These are phyloP conservation scores for Catocala fraxini DNA, from an alignment of 2,888 invertebrate species.

Conservation along the genomic window DNA sequence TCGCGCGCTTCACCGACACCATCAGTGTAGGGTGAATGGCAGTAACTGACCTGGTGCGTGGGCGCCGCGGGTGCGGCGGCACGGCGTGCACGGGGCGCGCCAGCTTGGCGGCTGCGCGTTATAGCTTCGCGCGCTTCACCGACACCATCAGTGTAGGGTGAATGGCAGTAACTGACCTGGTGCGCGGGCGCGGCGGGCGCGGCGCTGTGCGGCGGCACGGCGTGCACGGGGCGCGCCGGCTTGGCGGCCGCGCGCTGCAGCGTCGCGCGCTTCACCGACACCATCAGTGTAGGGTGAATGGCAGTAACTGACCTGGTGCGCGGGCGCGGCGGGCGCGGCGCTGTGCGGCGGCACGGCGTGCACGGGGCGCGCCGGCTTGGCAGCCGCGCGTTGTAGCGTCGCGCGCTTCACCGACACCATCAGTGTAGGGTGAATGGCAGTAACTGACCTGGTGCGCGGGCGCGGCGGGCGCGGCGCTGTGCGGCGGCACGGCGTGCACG, in stretches of 20 bases:
- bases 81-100: too few relatives aligned
- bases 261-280: constrained; percentile 91
- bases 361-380: constrained; percentile 40
- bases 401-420: constrained; percentile 93
- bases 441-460: too few relatives aligned
- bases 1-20: constrained; percentile 94
- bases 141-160: constrained; percentile 92
- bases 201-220: constrained; percentile 19
- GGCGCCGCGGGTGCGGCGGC: too few relatives aligned
- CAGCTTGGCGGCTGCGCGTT: constrained; percentile 91
- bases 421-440: too few relatives aligned
- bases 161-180: constrained; percentile 62
- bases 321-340: too few relatives aligned
- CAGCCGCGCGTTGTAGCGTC: constrained; percentile 90
- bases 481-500: too few relatives aligned
- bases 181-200: constrained; percentile 50
- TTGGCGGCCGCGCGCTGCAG: constrained; percentile 89
- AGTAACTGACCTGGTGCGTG: too few relatives aligned
- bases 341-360: constrained; percentile 58
- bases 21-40: constrained; percentile 82
- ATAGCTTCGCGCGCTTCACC: constrained; percentile 91
- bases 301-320: too few relatives aligned
- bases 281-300: too few relatives aligned
- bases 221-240: too few relatives aligned
- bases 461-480: constrained; percentile 24